phyloP scores from a whole-genome alignment of 1,140 invertebrate genomes.

The Elysia chlorotica region DNA sequence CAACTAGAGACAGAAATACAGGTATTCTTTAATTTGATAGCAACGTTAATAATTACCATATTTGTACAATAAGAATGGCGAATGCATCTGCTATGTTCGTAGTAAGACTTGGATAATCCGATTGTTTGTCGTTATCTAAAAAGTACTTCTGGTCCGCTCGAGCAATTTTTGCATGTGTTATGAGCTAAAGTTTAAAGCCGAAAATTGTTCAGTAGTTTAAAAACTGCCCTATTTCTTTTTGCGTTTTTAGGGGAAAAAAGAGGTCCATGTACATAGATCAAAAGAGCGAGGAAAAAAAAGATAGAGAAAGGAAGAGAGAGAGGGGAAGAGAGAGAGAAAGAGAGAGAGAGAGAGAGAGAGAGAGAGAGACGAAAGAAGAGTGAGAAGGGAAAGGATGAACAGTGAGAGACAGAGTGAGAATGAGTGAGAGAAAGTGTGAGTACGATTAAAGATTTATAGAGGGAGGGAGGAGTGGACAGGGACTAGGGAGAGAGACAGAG shows the following conservation, averaged over 20 bases:
- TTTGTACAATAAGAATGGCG: too few species aligned
- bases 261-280: neutral
- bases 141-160: too few species aligned
- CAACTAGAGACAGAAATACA: too few species aligned
- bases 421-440: neutral
- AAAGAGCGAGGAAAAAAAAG: neutral
- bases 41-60: too few species aligned
- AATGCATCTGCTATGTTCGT: too few species aligned
- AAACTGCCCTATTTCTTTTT: too few species aligned
- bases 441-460: neutral
- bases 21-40: too few species aligned
- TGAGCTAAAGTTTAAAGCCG: too few species aligned
- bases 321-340: slow-evolving; percentile 3
- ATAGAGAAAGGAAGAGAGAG: slow-evolving; percentile 3
- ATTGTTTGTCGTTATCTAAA: too few species aligned
- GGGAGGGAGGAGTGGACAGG: neutral
- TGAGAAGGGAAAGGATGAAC: neutral
- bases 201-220: too few species aligned
- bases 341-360: slow-evolving; percentile 3
- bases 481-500: neutral
- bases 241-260: neutral
- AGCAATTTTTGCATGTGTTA: too few species aligned
- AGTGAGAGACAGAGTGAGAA: slow-evolving; percentile 3
- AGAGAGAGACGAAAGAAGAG: neutral
- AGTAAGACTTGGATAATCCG: too few species aligned